Percentiles rank a stretch among this genome's conserved stretches.
phyloP scores from a whole-genome alignment of 1,140 invertebrate genomes.

The Brachionus asplanchnoidis region DNA sequence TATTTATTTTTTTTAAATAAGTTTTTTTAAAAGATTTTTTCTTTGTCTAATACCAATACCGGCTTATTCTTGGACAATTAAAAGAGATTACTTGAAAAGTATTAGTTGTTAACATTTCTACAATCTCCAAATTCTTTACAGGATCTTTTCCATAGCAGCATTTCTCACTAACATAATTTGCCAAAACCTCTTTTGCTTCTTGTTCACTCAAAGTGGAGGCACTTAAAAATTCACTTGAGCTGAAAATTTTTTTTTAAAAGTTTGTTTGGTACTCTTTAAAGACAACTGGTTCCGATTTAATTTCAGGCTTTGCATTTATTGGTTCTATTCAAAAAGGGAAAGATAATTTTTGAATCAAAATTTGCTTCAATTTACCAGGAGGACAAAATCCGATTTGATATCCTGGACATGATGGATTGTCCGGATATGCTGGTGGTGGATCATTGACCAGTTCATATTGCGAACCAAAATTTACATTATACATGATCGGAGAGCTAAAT shows the following conservation, averaged over 20 bases:
- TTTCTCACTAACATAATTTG: conserved; percentile 57
- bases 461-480: not conserved
- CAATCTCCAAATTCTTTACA: conserved; percentile 59
- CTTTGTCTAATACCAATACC: too few relatives aligned
- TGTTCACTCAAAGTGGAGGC: conserved; percentile 57
- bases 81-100: conserved; percentile 59
- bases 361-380: conserved; percentile 46
- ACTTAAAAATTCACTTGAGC: conserved; percentile 44
- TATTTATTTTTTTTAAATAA: too few relatives aligned
- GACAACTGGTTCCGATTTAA: not conserved
- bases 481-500: not conserved
- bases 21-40: too few relatives aligned
- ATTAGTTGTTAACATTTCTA: conserved; percentile 58
- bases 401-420: conserved; percentile 57
- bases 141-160: conserved; percentile 62
- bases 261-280: not conserved
- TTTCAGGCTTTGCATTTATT: not conserved
- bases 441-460: not conserved
- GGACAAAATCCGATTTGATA: conserved; percentile 60
- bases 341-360: not conserved
- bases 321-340: not conserved
- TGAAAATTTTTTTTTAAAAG: not conserved
- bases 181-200: conserved; percentile 59
- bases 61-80: too few relatives aligned
- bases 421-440: not conserved